Evolutionary conservation across 2,797 vertebrate genomes (phyloP).

Genomic region (Epinephelus awoara): DNA sequence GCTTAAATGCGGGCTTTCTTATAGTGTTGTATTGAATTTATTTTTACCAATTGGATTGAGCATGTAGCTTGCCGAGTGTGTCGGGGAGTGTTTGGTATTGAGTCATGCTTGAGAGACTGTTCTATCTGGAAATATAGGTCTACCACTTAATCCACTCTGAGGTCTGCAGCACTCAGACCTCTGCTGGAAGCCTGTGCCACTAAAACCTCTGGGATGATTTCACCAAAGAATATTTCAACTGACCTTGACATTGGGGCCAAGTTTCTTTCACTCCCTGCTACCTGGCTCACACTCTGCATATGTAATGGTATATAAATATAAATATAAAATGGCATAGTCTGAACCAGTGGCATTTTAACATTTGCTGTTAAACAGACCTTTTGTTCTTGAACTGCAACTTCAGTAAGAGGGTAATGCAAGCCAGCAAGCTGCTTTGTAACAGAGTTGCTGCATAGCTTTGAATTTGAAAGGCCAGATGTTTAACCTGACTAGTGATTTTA

Average conservation of each 20-base stretch:
- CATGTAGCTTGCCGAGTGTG: conserved; percentile 73
- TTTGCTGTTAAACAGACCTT: conserved; percentile 40
- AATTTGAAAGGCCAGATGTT: conserved; percentile 74
- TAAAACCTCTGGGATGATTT: conserved; percentile 71
- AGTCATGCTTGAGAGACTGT: conserved; percentile 81
- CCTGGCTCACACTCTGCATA: conserved; percentile 21
- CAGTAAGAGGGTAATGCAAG: conserved; percentile 33
- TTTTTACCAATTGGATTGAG: conserved; percentile 78
- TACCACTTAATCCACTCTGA: conserved; percentile 71
- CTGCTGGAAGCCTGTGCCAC: conserved; percentile 57
- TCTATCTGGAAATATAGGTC: conserved; percentile 75
- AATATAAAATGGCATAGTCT: conserved; percentile 10
- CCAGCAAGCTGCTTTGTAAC: conserved; percentile 45
- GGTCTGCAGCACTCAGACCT: conserved; percentile 61
- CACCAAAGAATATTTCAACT: conserved; percentile 63
- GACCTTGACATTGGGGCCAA: conserved; percentile 69
- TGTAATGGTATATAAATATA: background rate
- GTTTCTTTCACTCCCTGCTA: conserved; percentile 51
- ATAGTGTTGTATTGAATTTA: conserved; percentile 71
- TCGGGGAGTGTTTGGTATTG: conserved; percentile 73
- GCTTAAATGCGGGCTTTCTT: conserved; percentile 59
- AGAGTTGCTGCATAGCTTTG: conserved; percentile 53
- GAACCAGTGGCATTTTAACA: conserved; percentile 23
- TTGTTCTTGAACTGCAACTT: conserved; percentile 54
- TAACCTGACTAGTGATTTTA: conserved; percentile 72